Evolutionary conservation across 2,113 vertebrate genomes (phyloP), one percentile per base, ranked within the genome.

Genomic region (Hemicordylus capensis): DNA sequence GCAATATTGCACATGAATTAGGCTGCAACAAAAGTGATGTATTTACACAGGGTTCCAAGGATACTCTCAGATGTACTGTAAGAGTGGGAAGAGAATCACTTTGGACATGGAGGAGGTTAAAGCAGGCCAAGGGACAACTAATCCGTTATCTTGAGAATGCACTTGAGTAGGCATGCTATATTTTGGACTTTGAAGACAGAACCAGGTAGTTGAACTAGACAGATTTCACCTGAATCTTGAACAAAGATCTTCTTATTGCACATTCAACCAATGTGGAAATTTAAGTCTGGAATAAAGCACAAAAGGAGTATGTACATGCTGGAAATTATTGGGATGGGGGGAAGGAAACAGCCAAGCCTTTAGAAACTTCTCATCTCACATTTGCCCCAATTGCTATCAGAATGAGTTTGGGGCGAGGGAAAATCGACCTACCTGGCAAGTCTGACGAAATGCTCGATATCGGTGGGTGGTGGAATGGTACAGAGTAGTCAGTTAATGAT

Each of bases 391-490:
- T 31, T 61, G 34, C 24, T 58, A 28, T 31, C 80, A 54, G 34
- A 42, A 70, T 44, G 24, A 14, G 7, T 58, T 54, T 31, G 2
- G 6, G 31, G 28, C 58, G 26, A 46, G 31, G 34, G n/a, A n/a
- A n/a, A 24, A 24, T 59, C 54, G 14, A 85, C 97, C 93, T 96
- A 99, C 99, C 97, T 97, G 98, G 97, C 96, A 99, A 97, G 78
- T 99, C 99, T 78, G 98, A 95, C 48, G 98, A 97, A 93, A 99
- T 97, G 88, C 96, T 94, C 88, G 97, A 96, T 84, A 99, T 96
- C 83, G 97, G 95, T 44, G 98, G 96, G 7, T 98, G 97, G 84
- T 98, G 98, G 96, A 98, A 99, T 94, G 98, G 97, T 87, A 98
- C 98, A 63, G 98, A 95, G 90, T 98, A 99, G 94, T 99, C 98